Conservation (phyloP, 2,888 invertebrate species). For the Nymphalis polychloros region DNA sequence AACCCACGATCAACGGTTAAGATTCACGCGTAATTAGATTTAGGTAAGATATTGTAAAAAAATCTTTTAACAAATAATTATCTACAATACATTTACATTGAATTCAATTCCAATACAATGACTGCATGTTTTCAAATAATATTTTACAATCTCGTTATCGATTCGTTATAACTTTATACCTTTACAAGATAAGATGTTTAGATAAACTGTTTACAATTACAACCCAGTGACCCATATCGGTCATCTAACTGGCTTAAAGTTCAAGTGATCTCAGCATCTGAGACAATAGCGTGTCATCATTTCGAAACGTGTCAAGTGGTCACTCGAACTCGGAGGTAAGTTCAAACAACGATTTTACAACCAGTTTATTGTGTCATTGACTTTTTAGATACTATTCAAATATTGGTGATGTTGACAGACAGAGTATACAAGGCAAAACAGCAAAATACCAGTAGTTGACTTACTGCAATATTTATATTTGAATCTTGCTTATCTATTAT, state of each 20-base stretch:
- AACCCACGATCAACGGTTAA: no score
- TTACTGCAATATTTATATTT: no score
- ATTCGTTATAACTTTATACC: no score
- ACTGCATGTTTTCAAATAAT: neutral
- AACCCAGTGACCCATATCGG: constrained; percentile 26
- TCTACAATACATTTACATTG: no score
- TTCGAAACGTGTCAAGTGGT: constrained; percentile 25
- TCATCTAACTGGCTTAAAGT: constrained; percentile 29
- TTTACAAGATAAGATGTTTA: neutral
- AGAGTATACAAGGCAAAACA: no score
- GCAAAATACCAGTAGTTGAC: no score
- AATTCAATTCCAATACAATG: no score
- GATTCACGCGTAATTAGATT: no score
- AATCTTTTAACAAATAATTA: no score
- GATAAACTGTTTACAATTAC: constrained; percentile 13
- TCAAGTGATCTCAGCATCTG: constrained; percentile 30
- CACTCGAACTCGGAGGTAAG: constrained; percentile 10
- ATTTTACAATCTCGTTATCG: constrained; percentile 1
- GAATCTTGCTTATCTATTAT: no score
- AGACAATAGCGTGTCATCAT: constrained; percentile 17
- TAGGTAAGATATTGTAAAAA: no score
- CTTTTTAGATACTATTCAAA: neutral
- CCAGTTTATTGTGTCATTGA: neutral
- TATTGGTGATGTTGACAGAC: neutral
- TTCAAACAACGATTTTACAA: constrained; percentile 3